These are phyloP conservation scores for Cylindroiulus punctatus DNA, from an alignment of 2,888 invertebrate genomes.

Conservation along the genomic window DNA sequence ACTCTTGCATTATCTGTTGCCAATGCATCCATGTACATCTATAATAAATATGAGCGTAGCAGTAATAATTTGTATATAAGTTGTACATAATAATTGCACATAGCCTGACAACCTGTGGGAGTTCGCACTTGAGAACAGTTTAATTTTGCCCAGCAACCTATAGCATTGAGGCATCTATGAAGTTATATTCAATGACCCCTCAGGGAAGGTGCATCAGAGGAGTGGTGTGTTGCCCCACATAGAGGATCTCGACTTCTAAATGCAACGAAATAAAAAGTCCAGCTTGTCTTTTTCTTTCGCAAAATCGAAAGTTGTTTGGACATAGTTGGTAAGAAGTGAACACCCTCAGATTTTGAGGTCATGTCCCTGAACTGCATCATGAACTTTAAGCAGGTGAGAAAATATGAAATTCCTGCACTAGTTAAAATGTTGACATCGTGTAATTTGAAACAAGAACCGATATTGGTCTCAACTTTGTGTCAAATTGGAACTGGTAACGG, in stretches of 20 bases:
- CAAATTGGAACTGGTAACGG: not conserved
- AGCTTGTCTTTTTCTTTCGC: conserved; percentile 16
- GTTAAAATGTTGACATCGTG: not conserved
- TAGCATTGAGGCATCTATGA: not conserved
- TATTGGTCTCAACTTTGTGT: not conserved
- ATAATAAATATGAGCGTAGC: too few relatives aligned
- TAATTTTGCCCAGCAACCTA: not conserved
- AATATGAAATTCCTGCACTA: not conserved
- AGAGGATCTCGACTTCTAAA: not conserved
- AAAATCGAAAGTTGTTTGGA: not conserved
- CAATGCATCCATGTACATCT: too few relatives aligned
- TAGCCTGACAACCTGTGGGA: not conserved
- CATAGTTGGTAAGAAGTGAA: not conserved
- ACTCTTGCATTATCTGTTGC: too few relatives aligned
- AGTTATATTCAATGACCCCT: not conserved
- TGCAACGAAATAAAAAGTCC: not conserved
- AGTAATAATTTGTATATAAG: too few relatives aligned
- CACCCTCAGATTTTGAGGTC: conserved; percentile 29
- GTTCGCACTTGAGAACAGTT: not conserved
- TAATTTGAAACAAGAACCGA: not conserved
- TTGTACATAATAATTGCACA: too few relatives aligned
- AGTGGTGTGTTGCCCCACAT: conserved; percentile 8
- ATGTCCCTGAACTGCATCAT: conserved; percentile 1
- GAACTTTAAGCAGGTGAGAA: not conserved
- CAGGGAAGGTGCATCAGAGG: not conserved